Conservation (phyloP, 1,140 invertebrate species). For the Coelopa frigida region DNA sequence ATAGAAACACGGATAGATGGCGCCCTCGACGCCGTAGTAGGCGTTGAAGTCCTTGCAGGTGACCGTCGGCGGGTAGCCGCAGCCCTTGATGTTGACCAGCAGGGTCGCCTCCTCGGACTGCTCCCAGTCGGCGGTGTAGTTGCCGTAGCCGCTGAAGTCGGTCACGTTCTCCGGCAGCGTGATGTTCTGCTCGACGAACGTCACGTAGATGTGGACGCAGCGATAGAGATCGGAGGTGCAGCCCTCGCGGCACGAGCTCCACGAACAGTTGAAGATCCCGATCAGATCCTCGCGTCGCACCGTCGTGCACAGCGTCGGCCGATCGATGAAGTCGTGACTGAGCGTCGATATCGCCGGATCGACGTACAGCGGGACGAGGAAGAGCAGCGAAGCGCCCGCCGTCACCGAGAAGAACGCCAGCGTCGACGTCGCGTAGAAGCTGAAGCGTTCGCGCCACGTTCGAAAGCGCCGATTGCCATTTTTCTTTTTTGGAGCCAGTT, state of each 20-base stretch:
- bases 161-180: slow-evolving; percentile 43
- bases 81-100: slow-evolving; percentile 74
- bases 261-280: slow-evolving; percentile 75
- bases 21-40: slow-evolving; percentile 65
- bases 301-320: slow-evolving; percentile 71
- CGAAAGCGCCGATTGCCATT: slow-evolving; percentile 53
- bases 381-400: slow-evolving; percentile 72
- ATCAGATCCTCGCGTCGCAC: slow-evolving; percentile 64
- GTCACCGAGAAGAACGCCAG: slow-evolving; percentile 70
- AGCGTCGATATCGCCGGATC: slow-evolving; percentile 81
- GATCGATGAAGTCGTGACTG: slow-evolving; percentile 71
- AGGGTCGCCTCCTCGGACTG: slow-evolving; percentile 58
- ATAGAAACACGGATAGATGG: slow-evolving; percentile 76
- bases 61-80: slow-evolving; percentile 82
- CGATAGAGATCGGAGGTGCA: slow-evolving; percentile 81
- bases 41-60: slow-evolving; percentile 75
- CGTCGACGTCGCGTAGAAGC: slow-evolving; percentile 71
- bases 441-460: slow-evolving; percentile 65
- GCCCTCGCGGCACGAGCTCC: slow-evolving; percentile 79
- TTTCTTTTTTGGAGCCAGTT: slow-evolving; percentile 52
- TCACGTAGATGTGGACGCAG: slow-evolving; percentile 79
- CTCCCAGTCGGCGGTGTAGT: slow-evolving; percentile 39
- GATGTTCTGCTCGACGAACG: slow-evolving; percentile 49
- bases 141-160: slow-evolving; percentile 27
- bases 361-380: slow-evolving; percentile 82